phyloP scores from a whole-genome alignment of 2,113 vertebrate species.

The Pogona vitticeps region DNA sequence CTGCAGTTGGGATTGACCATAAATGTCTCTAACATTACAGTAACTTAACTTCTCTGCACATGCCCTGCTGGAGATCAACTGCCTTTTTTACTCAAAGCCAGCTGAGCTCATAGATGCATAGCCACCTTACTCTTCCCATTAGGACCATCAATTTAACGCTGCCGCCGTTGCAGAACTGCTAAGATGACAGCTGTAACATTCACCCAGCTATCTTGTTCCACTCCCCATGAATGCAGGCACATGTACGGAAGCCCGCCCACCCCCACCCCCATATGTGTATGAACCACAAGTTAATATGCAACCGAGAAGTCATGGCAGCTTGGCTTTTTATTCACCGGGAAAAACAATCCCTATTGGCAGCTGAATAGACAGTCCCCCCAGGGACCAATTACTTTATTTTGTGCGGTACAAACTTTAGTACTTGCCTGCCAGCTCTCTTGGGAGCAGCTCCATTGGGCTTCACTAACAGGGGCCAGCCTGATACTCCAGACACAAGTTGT shows the following conservation, averaged over 20 bases:
- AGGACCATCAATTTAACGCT: neutral
- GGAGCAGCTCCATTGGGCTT: constrained; percentile 64
- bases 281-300: constrained; percentile 39
- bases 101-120: neutral
- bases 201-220: neutral
- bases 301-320: constrained; percentile 57
- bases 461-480: constrained; percentile 40
- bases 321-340: constrained; percentile 59
- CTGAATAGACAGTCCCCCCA: constrained; percentile 64
- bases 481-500: constrained; percentile 65
- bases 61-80: neutral
- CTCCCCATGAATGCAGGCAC: neutral
- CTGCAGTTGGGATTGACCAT: neutral
- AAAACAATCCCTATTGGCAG: constrained; percentile 73
- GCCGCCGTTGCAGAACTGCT: accelerated
- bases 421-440: constrained; percentile 55
- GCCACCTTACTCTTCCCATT: accelerated
- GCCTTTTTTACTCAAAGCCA: neutral
- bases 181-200: constrained; percentile 31
- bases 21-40: neutral
- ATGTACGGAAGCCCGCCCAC: neutral
- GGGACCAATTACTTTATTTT: constrained; percentile 88
- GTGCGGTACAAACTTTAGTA: constrained; percentile 56
- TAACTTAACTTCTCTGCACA: neutral
- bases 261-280: accelerated